Percentiles rank a stretch among this genome's conserved stretches.
Evolutionary conservation across 2,113 vertebrate genomes (phyloP).

Genomic region (Mohoua ochrocephala): DNA sequence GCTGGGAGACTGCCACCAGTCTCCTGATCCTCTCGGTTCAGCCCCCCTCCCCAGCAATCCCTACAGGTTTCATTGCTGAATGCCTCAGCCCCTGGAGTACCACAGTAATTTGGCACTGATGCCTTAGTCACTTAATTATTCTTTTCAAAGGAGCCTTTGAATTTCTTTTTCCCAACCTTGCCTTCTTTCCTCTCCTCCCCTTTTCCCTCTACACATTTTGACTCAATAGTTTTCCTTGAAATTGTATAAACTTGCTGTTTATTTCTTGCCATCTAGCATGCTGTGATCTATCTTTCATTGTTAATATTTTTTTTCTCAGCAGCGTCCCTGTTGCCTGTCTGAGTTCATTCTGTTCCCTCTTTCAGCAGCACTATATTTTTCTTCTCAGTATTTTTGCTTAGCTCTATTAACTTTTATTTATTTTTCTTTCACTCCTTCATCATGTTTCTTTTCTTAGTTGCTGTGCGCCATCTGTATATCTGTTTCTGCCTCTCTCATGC

Average conservation of each 20-base stretch:
- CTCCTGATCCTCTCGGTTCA: neutral
- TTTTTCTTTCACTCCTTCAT: constrained; percentile 53
- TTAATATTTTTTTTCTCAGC: constrained; percentile 45
- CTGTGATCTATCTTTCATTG: constrained; percentile 60
- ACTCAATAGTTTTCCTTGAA: constrained; percentile 49
- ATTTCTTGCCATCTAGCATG: constrained; percentile 44
- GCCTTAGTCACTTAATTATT: constrained; percentile 46
- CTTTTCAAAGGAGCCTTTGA: constrained; percentile 12
- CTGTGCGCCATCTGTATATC: constrained; percentile 34
- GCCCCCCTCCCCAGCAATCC: neutral
- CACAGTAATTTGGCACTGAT: constrained; percentile 12
- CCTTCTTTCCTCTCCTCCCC: neutral
- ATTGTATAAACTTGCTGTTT: constrained; percentile 63
- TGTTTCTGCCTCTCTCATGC: constrained; percentile 2
- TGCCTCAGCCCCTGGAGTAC: neutral
- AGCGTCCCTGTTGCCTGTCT: constrained; percentile 1
- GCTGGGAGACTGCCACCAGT: neutral
- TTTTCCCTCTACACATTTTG: constrained; percentile 20
- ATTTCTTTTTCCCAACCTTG: neutral
- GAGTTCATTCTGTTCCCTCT: constrained; percentile 46
- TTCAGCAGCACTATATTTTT: constrained; percentile 43
- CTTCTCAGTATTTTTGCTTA: constrained; percentile 60
- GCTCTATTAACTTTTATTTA: constrained; percentile 70
- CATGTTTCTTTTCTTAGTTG: constrained; percentile 53
- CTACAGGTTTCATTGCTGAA: neutral